Base-by-base conservation (phyloP, 2,113 vertebrate genomes). In the Bubo bubo region DNA sequence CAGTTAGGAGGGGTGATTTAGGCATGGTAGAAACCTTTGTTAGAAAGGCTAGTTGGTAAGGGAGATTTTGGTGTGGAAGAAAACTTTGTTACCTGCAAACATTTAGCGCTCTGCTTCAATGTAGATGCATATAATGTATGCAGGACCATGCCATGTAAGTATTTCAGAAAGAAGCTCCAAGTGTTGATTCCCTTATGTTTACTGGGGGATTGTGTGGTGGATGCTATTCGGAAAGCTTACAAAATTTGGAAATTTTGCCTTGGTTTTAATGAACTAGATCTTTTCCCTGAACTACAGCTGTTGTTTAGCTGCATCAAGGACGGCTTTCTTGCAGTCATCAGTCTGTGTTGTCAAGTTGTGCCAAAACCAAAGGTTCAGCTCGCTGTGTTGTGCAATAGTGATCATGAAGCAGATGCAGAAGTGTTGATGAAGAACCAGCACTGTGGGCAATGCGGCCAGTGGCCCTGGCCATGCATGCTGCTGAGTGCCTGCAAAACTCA, bases 401-500 rank as follows among this genome's bases (percentile, higher is more conserved):
- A 3, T 63, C 0, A 10, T 37, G 62, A 67, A 67, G 47, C 39
- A 41, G 62, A 21, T 23, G 47, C 24, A 8, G 47, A 32, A 58
- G 32, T 1, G 13, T 4, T 75, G 70, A 12, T 52, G 83, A 28
- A 71, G 70, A 59, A 10, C 3, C 71, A 45, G 12, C 32, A 6
- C 27, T 10, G 32, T 0, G 3, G 49, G 20, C 27, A 23, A 0
- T 0, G 2, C 7, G 8, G 14, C 9, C 45, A 5, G 30, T 4
- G n/a, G 17, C 17, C 16, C 12, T 0, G 0, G 49, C n/a, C 1
- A 1, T 55, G 43, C 12, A 2, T 1, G 0, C 34, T 55, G 55
- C 88, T 9, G 34, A 32, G 63, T 1, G 19, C 20, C 60, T 73
- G 63, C 49, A 21, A 9, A 2, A 37, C 34, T 11, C 0, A 0